Base-by-base conservation (phyloP, 2,797 vertebrate species). In the Spinus olivaceus region DNA sequence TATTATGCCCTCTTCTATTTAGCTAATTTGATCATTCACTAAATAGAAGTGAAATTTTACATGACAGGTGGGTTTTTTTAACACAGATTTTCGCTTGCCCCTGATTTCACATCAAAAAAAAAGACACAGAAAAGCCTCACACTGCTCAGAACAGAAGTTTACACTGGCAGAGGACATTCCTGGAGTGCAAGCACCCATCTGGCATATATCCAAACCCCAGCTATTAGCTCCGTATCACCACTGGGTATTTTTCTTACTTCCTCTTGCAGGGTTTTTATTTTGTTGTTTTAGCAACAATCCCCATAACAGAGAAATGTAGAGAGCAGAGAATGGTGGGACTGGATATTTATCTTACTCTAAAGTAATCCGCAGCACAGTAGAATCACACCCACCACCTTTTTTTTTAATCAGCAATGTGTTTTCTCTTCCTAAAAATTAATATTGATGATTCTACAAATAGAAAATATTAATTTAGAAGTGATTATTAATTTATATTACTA, bases 71-170 rank as follows among this genome's bases (percentile, higher is more conserved):
- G 10, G 5, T 39, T 39, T 39, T 37, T 17, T 25, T 35, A 25
- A 35, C 24, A 9, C 42, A 39, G 50, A 28, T 74, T 93, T 95
- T 84, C 23, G 28, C 12, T 53, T 84, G 41, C 32, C 41, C 65
- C 39, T 63, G 37, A 51, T 87, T 84, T 78, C 51, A 65, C 24
- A 95, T 57, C 25, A 86, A 83, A 73, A 51, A 51, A 91, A 70
- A 81, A 89, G 66, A 76, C 81, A 92, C 20, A 95, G 53, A 78
- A 95, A 69, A 84, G 76, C 39, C 69, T 51, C 41, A 33, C n/a
- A 56, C 37, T 85, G 86, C 56, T 92, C 69, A 86, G 71, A 92
- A 74, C 19, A 78, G 51, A 93, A 96, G 96, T 96, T 96, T 89
- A 84, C 37, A 57, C 73, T 84, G 86, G 81, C 70, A 87, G 42